phyloP scores from a whole-genome alignment of 2,113 vertebrate species.

The Pantherophis guttatus region DNA sequence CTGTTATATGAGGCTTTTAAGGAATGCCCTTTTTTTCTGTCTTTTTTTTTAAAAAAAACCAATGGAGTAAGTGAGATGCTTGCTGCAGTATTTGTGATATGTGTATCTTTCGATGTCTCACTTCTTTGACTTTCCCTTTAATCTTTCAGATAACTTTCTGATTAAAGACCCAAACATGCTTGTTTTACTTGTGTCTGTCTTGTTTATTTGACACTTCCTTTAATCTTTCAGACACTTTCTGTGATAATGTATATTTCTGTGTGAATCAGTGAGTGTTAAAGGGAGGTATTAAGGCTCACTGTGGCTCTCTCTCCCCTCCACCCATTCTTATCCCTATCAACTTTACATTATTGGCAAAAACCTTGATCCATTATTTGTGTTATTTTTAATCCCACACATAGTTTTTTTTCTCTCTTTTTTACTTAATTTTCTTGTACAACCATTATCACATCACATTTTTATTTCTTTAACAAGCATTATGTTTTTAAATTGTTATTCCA shows the following conservation, averaged over 20 bases:
- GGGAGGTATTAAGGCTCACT: not conserved
- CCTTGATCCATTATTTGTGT: constrained; percentile 30
- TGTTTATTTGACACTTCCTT: not conserved
- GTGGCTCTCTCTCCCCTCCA: constrained; percentile 22
- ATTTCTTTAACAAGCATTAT: not conserved
- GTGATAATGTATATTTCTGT: not conserved
- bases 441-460: not conserved
- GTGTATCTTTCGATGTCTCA: constrained; percentile 1
- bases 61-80: not conserved
- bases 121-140: not conserved
- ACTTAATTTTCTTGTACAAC: not conserved
- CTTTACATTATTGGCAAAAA: constrained; percentile 5
- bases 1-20: not conserved
- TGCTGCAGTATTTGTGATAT: not conserved
- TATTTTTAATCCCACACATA: not conserved
- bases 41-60: not conserved
- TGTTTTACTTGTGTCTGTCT: constrained; percentile 9
- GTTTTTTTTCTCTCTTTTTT: not conserved
- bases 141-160: constrained; percentile 39
- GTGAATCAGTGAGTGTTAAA: not conserved
- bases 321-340: not conserved
- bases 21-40: not conserved
- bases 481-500: not conserved
- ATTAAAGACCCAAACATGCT: not conserved
- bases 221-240: constrained; percentile 37